These are phyloP conservation scores for Nemoura dubitans DNA, from an alignment of 2,888 invertebrate species.

Conservation along the genomic window DNA sequence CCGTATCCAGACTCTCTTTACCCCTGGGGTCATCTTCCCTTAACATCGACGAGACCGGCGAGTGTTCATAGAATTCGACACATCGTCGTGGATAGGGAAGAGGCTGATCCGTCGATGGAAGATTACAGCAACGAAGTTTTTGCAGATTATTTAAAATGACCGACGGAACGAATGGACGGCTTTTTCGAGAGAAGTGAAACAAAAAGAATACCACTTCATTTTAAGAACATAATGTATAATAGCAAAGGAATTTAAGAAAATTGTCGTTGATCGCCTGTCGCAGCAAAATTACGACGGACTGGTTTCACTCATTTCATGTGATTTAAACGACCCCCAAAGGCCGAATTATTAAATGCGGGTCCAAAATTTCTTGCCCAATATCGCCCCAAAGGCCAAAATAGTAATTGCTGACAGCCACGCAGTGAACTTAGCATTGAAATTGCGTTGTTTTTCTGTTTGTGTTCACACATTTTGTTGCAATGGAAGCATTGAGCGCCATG, in stretches of 20 bases:
- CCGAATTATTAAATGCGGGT: too few species aligned
- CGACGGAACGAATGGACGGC: not conserved
- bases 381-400: not conserved
- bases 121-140: not conserved
- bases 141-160: not conserved
- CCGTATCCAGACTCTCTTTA: not conserved
- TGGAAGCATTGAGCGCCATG: not conserved
- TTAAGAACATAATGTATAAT: too few species aligned
- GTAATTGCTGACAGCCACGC: not conserved
- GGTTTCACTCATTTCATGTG: too few species aligned
- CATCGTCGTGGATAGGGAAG: not conserved
- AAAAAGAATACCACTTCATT: too few species aligned
- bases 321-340: too few species aligned
- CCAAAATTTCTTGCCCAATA: too few species aligned
- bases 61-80: not conserved
- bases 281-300: too few species aligned
- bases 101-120: not conserved
- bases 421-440: not conserved
- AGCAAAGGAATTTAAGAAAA: too few species aligned
- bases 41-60: not conserved
- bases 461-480: not conserved
- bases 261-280: too few species aligned
- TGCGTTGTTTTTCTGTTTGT: not conserved
- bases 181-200: too few species aligned
- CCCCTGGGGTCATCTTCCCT: not conserved